phyloP scores from a whole-genome alignment of 2,797 vertebrate genomes.

The Sebastes jordani region DNA sequence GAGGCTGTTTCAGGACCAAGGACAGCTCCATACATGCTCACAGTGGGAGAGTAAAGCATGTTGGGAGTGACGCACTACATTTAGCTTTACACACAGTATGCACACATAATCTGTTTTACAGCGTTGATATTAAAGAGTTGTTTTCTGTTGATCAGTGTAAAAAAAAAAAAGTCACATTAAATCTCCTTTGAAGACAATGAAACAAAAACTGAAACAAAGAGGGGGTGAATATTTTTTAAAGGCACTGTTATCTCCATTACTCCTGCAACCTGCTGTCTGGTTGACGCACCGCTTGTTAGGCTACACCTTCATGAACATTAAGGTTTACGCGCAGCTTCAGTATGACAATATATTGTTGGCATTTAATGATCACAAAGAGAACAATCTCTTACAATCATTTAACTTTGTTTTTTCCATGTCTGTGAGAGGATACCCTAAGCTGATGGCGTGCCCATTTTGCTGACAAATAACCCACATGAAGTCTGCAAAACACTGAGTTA shows the following conservation, averaged over 20 bases:
- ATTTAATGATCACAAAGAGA: slow-evolving; percentile 42
- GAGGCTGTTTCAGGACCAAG: slow-evolving; percentile 37
- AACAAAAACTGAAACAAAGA: background rate
- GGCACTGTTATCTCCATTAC: background rate
- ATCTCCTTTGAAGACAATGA: background rate
- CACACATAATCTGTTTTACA: background rate
- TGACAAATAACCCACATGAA: slow-evolving; percentile 63
- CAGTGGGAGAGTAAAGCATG: background rate
- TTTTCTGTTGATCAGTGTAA: background rate
- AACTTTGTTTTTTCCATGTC: background rate
- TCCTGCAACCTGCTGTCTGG: background rate
- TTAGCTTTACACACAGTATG: background rate
- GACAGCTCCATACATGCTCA: slow-evolving; percentile 25
- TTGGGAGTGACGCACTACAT: background rate
- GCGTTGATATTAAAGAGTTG: background rate
- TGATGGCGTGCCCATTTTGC: slow-evolving; percentile 9
- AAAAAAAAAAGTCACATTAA: background rate
- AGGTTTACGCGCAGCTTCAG: background rate
- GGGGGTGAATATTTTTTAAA: no score
- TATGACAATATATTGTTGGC: slow-evolving; percentile 17
- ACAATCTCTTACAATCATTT: slow-evolving; percentile 14
- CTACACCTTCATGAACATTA: slow-evolving; percentile 12
- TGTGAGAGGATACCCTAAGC: background rate
- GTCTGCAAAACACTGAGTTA: slow-evolving; percentile 35
- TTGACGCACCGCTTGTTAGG: background rate